Percentiles rank a stretch among this genome's conserved stretches.
These are phyloP conservation scores for Molossus molossus DNA, from an alignment of 2,797 vertebrate species.

Conservation along the genomic window DNA sequence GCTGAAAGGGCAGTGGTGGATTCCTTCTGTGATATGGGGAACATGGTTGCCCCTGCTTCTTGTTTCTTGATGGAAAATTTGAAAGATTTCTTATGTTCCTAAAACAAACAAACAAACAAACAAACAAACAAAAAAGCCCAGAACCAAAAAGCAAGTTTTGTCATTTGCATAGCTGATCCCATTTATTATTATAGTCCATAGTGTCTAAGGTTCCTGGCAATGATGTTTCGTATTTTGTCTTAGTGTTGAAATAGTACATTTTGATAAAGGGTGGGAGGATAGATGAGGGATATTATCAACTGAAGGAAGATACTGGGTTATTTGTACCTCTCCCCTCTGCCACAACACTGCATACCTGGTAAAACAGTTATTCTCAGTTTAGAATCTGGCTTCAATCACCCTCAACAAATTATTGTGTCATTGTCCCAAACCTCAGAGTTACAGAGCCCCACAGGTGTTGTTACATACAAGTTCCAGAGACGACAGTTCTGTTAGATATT, in stretches of 20 bases:
- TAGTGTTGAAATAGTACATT: not conserved
- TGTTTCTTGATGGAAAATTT: not conserved
- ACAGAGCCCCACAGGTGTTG: not conserved
- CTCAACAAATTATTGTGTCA: conserved; percentile 20
- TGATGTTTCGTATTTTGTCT: not conserved
- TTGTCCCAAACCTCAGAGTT: conserved; percentile 1
- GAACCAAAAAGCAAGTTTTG: not conserved
- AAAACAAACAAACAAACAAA: not conserved
- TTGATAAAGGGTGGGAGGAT: rapidly evolving
- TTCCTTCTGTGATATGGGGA: not conserved
- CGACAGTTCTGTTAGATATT: not conserved
- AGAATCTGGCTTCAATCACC: conserved; percentile 50
- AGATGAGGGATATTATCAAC: not conserved
- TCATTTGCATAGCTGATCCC: not conserved
- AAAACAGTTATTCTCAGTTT: conserved; percentile 32
- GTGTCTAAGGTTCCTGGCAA: not conserved
- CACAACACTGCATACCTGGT: not conserved
- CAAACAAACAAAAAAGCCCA: not conserved
- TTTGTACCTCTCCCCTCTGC: not conserved
- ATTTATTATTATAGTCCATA: not conserved
- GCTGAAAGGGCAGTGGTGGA: not conserved
- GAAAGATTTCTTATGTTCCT: not conserved
- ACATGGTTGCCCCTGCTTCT: not conserved
- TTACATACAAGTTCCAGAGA: not conserved
- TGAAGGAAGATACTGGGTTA: not conserved